Conservation (phyloP, 1,140 invertebrate genomes). For the Gryllus bimaculatus region DNA sequence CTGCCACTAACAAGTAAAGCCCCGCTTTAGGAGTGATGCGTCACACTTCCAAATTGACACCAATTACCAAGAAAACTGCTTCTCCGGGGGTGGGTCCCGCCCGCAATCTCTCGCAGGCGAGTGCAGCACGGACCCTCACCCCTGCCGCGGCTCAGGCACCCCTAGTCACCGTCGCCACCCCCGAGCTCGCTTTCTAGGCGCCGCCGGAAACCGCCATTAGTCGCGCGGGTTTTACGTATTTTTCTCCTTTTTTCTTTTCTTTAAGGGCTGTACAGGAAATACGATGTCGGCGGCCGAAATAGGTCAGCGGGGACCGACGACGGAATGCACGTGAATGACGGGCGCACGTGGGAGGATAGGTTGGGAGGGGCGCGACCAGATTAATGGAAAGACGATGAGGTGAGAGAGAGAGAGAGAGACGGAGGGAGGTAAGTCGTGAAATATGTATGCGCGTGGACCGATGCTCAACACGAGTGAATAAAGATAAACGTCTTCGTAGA, state of each 20-base stretch:
- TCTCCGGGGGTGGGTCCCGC: slow-evolving; percentile 30
- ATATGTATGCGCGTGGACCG: not conserved
- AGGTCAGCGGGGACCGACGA: not conserved
- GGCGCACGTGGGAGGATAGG: not conserved
- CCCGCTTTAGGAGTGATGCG: slow-evolving; percentile 27
- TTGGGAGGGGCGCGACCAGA: not conserved
- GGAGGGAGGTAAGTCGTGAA: not conserved
- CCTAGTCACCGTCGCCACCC: too few relatives aligned
- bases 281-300: not conserved
- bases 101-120: slow-evolving; percentile 24
- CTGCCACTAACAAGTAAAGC: slow-evolving; percentile 36
- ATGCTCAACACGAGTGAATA: not conserved
- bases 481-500: not conserved
- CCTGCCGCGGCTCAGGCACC: not conserved
- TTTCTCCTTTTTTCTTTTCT: too few relatives aligned
- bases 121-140: slow-evolving; percentile 15
- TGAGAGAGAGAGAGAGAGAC: too few relatives aligned
- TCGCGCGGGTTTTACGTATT: not conserved
- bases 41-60: slow-evolving; percentile 50
- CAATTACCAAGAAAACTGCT: slow-evolving; percentile 60
- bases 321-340: not conserved
- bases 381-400: not conserved
- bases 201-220: not conserved
- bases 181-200: not conserved
- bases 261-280: not conserved